phyloP scores from a whole-genome alignment of 2,888 invertebrate genomes.

The Leptodirus hochenwartii region DNA sequence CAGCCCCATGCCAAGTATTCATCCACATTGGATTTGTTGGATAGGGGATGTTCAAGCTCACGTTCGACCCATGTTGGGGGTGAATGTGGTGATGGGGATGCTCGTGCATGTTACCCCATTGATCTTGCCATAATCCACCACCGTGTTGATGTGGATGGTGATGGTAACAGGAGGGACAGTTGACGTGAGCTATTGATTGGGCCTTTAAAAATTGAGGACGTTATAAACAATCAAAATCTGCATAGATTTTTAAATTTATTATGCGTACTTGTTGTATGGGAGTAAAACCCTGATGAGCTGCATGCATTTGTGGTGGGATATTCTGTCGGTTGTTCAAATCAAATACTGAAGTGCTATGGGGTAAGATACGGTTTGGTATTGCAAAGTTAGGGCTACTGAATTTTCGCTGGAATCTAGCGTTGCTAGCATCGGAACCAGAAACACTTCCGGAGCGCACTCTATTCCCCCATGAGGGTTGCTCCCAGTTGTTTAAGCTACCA shows the following conservation, averaged over 20 bases:
- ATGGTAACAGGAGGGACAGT: conserved; percentile 36
- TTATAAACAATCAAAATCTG: not conserved
- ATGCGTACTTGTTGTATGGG: conserved; percentile 39
- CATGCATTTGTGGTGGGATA: conserved; percentile 14
- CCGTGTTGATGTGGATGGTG: conserved; percentile 20
- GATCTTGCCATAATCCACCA: conserved; percentile 21
- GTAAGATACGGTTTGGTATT: conserved; percentile 17
- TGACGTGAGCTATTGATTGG: conserved; percentile 51
- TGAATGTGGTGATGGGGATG: conserved; percentile 8
- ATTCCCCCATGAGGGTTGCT: conserved; percentile 17
- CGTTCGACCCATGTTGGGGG: conserved; percentile 31
- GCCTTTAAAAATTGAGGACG: conserved; percentile 30
- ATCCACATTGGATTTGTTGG: conserved; percentile 27
- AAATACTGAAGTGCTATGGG: conserved; percentile 34
- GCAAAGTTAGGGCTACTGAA: conserved; percentile 23
- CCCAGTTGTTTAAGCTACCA: too few species aligned
- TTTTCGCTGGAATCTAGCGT: conserved; percentile 17
- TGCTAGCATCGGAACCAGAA: conserved; percentile 22
- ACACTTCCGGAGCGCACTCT: conserved; percentile 24
- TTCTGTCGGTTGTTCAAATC: conserved; percentile 26
- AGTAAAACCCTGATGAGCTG: conserved; percentile 23
- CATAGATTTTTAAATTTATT: not conserved
- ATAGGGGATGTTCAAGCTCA: conserved; percentile 31
- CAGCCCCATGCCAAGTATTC: conserved; percentile 25
- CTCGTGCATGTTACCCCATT: conserved; percentile 22